Conservation (phyloP, 2,113 vertebrate genomes). For the Trichomycterus rosablanca region DNA sequence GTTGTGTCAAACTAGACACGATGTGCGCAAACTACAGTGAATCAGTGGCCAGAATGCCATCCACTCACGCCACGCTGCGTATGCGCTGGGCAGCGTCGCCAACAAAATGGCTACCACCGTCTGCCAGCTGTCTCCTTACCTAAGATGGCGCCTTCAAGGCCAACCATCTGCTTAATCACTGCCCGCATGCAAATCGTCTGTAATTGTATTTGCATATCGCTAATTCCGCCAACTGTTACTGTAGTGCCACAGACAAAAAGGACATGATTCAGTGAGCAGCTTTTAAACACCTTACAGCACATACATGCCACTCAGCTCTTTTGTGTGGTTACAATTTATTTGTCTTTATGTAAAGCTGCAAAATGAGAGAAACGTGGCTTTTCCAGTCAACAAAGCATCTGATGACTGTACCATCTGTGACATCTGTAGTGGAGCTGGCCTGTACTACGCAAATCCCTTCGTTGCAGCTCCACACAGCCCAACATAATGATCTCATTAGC, state of each 20-base stretch:
- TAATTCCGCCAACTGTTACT: conserved; percentile 31
- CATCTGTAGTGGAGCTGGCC: conserved; percentile 63
- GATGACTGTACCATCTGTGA: conserved; percentile 65
- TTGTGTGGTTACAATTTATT: conserved; percentile 29
- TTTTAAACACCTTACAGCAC: conserved; percentile 8
- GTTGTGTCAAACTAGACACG: no score
- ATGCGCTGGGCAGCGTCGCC: conserved; percentile 62
- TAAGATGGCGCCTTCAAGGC: conserved; percentile 74
- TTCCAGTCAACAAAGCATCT: conserved; percentile 35
- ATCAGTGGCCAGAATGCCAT: conserved; percentile 53
- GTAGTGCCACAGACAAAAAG: not conserved
- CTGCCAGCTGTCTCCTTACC: conserved; percentile 69
- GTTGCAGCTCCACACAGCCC: conserved; percentile 55
- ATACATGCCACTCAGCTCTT: conserved; percentile 24
- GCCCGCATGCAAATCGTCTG: conserved; percentile 74
- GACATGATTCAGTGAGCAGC: not conserved
- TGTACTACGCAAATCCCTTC: conserved; percentile 62
- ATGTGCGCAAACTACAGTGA: not conserved
- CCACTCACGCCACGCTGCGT: conserved; percentile 51
- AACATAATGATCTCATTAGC: conserved; percentile 78
- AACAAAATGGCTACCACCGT: conserved; percentile 72
- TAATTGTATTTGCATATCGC: conserved; percentile 81
- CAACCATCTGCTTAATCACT: conserved; percentile 71
- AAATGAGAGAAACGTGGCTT: conserved; percentile 54
- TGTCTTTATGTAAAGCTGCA: conserved; percentile 40